Percentiles rank a stretch among this genome's conserved stretches.
These are phyloP conservation scores for Sminthurides aquaticus DNA, from an alignment of 2,888 invertebrate species.

Conservation along the genomic window DNA sequence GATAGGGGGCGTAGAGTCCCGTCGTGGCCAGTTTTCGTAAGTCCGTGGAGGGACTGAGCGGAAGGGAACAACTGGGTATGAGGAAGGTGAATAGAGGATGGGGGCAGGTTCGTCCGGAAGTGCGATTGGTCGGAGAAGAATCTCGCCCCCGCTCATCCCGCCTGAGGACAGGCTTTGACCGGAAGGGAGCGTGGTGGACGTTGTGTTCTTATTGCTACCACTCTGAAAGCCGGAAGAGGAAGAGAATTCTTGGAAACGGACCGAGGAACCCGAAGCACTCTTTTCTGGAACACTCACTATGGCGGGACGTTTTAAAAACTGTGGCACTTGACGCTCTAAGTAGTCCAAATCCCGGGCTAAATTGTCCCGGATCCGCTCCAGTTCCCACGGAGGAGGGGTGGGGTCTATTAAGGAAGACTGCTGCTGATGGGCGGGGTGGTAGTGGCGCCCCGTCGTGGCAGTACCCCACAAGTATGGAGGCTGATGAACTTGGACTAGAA, in stretches of 20 bases:
- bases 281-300: slow-evolving; percentile 26
- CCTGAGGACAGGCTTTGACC: slow-evolving; percentile 34
- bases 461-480: slow-evolving; percentile 43
- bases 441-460: slow-evolving; percentile 43
- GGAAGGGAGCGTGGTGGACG: slow-evolving; percentile 33
- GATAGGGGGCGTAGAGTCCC: slow-evolving; percentile 54
- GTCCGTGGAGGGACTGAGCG: slow-evolving; percentile 20
- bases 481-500: slow-evolving; percentile 44
- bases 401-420: slow-evolving; percentile 35
- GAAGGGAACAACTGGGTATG: slow-evolving; percentile 16
- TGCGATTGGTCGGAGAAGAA: slow-evolving; percentile 40
- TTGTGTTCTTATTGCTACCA: slow-evolving; percentile 37
- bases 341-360: slow-evolving; percentile 43
- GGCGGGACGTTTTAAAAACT: slow-evolving; percentile 32
- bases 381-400: slow-evolving; percentile 43
- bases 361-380: slow-evolving; percentile 42
- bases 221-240: slow-evolving; percentile 43
- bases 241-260: slow-evolving; percentile 37
- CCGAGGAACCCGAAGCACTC: slow-evolving; percentile 34
- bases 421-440: slow-evolving; percentile 30
- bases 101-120: slow-evolving; percentile 36
- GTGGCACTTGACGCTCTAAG: slow-evolving; percentile 43
- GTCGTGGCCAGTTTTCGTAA: slow-evolving; percentile 41
- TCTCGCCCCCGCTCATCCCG: slow-evolving; percentile 35
- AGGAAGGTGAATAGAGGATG: slow-evolving; percentile 20